Percentiles rank a stretch among this genome's conserved stretches.
These are phyloP conservation scores for Diadegma fenestrale DNA, from an alignment of 2,888 invertebrate genomes.

Conservation along the genomic window DNA sequence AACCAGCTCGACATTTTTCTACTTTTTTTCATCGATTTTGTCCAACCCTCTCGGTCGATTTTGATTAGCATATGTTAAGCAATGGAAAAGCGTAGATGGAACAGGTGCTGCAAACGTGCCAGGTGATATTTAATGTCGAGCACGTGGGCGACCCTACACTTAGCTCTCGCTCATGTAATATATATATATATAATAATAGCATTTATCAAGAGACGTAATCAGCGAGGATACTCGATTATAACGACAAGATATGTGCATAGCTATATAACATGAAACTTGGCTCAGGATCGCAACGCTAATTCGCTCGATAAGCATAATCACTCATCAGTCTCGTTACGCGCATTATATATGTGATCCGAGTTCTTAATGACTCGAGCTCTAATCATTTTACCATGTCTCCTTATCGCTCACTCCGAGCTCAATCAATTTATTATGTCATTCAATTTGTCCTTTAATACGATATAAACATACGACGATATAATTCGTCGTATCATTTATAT, in stretches of 20 bases:
- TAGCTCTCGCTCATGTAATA: background rate
- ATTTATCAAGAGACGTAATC: conserved; percentile 22
- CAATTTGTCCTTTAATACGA: background rate
- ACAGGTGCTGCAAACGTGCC: conserved; percentile 17
- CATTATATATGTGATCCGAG: conserved; percentile 30
- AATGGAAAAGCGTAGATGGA: background rate
- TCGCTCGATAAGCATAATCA: conserved; percentile 62
- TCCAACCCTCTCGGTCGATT: no score
- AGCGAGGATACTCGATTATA: conserved; percentile 52
- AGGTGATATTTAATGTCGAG: conserved; percentile 15
- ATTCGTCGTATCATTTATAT: background rate
- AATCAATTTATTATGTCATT: conserved; percentile 40
- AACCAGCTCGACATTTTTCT: no score
- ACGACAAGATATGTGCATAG: conserved; percentile 39
- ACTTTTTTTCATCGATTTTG: no score
- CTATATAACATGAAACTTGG: background rate
- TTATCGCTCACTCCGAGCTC: conserved; percentile 47
- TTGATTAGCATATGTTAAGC: background rate
- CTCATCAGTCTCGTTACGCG: conserved; percentile 58
- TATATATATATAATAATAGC: conserved; percentile 32
- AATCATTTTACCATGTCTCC: conserved; percentile 54
- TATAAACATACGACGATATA: background rate
- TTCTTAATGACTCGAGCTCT: conserved; percentile 52
- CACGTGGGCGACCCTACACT: conserved; percentile 59
- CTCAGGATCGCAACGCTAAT: conserved; percentile 31